These are phyloP conservation scores for Heliconius hortense DNA, from an alignment of 2,888 invertebrate species.

Conservation along the genomic window DNA sequence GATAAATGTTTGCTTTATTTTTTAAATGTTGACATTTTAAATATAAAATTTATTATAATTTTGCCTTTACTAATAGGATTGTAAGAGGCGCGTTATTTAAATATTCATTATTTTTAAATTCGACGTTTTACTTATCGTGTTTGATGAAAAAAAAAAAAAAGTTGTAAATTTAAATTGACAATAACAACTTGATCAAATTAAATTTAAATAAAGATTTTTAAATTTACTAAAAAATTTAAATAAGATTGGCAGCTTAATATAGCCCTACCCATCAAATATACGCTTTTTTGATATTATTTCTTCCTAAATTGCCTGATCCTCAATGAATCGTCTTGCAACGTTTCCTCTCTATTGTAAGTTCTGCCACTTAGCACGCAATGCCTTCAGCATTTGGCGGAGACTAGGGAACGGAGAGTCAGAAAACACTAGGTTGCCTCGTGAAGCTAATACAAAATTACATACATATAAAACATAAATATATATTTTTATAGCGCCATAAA, in stretches of 20 bases:
- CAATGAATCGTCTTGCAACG: neutral
- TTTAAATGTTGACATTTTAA: conserved; percentile 23
- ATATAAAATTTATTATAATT: conserved; percentile 21
- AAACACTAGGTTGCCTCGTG: too few relatives aligned
- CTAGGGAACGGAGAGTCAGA: too few relatives aligned
- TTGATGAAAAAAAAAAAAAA: too few relatives aligned
- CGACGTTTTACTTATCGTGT: neutral
- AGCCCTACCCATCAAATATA: too few relatives aligned
- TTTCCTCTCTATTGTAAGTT: too few relatives aligned
- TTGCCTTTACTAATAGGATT: conserved; percentile 15
- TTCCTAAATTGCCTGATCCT: neutral
- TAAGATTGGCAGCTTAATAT: too few relatives aligned
- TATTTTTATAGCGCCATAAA: neutral
- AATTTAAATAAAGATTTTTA: neutral
- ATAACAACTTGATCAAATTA: neutral
- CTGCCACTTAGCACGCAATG: too few relatives aligned
- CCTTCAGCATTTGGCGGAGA: too few relatives aligned
- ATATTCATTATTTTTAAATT: conserved; percentile 12
- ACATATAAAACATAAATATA: neutral
- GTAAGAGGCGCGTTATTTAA: neutral
- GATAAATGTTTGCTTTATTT: conserved; percentile 33
- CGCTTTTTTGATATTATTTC: neutral
- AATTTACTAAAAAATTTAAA: too few relatives aligned
- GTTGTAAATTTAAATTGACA: too few relatives aligned
- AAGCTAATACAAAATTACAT: neutral